phyloP scores from a whole-genome alignment of 2,113 vertebrate species.

The Microtus montanus region DNA sequence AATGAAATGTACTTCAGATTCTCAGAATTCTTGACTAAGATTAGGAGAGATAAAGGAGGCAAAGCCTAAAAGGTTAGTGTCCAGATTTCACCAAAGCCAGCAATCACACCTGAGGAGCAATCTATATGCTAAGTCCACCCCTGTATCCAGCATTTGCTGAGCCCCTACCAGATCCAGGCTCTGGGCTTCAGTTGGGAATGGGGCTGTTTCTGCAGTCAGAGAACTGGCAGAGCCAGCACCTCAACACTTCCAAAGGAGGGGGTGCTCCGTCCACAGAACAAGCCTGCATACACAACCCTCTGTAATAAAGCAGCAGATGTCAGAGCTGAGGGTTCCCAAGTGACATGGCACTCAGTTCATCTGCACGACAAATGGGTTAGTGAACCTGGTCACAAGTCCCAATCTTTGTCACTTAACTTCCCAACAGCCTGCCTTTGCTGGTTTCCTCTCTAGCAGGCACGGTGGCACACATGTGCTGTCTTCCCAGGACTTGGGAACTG shows the following conservation, averaged over 20 bases:
- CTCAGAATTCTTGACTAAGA: slow-evolving; percentile 5
- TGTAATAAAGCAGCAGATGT: neutral
- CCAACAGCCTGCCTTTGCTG: neutral
- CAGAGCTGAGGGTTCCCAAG: neutral
- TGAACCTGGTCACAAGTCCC: neutral
- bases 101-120: neutral
- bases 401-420: neutral
- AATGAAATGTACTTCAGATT: neutral
- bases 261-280: neutral
- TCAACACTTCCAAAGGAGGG: neutral
- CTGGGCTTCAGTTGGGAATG: neutral
- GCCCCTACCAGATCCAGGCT: neutral
- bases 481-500: neutral
- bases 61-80: neutral
- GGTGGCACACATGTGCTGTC: neutral
- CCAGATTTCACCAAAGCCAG: neutral
- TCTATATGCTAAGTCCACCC: neutral
- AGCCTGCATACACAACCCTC: neutral
- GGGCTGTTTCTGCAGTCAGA: neutral
- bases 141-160: neutral
- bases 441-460: neutral
- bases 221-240: neutral
- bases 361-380: neutral
- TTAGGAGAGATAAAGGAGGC: neutral
- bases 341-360: neutral